Evolutionary conservation across 1,140 invertebrate genomes (phyloP), one percentile per base, ranked within the genome.

Genomic region (Drosophila lacertosa): DNA sequence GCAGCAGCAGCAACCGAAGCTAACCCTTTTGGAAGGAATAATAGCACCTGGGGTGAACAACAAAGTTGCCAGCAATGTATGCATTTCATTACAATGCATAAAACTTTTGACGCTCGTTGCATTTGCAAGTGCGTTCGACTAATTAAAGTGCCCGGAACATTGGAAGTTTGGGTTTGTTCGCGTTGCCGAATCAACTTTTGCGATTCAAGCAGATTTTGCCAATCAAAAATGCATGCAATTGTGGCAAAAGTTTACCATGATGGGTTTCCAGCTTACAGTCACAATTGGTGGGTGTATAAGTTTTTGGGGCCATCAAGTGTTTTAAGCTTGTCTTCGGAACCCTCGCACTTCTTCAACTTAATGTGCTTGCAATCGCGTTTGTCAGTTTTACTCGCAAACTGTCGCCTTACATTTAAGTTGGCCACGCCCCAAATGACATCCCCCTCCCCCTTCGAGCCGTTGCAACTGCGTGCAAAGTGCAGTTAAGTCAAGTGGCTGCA

Each of bases 401-500:
- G 74, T 74, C 74, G 54, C 47, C 35, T 44, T 66, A 60, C 53
- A 65, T 78, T 78, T 74, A 58, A 40, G 35, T 11, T 63, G 32
- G 22, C 55, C 51, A 33, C 44, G 32, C 66, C 45, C 15, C 11
- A 15, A 15, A 3, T 33, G 10, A 5, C 44, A 18, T 4, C 9
- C 4, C 33, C 9, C 32, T 32, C 18, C 35, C 26, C 33, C 16
- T 22, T 15, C 50, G n/a, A 0, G 13, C 22, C 7, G 9, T 20
- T 7, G 35, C 9, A 57, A 57, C 20, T 65, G 51, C 35, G 20
- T 35, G 29, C 39, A 42, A 66, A 84, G 58, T 84, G 80, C 72
- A 77, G 77, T 84, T 76, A 75, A 88, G 82, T 82, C 77, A 86
- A 88, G 82, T 77, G 82, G 48, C 66, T 77, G 77, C 77, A 77